Conservation (phyloP, 1,140 invertebrate species). For the Zaprionus inermis region DNA sequence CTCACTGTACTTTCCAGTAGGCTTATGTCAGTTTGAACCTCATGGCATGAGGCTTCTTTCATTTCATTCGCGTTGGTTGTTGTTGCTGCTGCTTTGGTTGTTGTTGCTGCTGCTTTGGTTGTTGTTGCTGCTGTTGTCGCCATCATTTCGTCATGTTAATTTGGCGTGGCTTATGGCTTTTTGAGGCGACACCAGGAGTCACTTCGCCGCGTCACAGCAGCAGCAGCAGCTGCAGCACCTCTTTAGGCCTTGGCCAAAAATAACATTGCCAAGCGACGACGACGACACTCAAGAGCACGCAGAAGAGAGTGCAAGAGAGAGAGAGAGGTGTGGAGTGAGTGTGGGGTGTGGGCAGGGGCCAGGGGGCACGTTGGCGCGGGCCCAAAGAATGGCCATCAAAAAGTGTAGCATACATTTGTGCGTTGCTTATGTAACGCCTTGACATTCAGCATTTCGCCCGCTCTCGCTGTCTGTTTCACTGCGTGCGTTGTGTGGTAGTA, state of each 20-base stretch:
- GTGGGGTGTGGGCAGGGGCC: neutral
- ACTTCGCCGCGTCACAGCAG: neutral
- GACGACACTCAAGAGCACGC: constrained; percentile 2
- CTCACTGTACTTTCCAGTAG: neutral
- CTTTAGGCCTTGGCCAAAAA: constrained; percentile 60
- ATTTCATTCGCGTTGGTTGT: constrained; percentile 25
- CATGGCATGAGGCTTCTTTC: constrained; percentile 10
- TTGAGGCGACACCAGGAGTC: constrained; percentile 48
- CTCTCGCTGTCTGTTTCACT: neutral
- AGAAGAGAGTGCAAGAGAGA: constrained; percentile 4
- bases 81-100: constrained; percentile 53
- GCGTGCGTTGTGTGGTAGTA: constrained; percentile 10
- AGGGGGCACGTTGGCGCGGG: neutral
- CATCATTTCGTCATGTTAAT: constrained; percentile 80
- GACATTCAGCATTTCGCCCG: constrained; percentile 56
- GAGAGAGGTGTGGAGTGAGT: neutral
- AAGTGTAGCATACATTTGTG: constrained; percentile 80
- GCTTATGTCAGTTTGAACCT: constrained; percentile 43
- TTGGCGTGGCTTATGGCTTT: constrained; percentile 77
- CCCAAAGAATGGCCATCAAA: constrained; percentile 65
- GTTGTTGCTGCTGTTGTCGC: constrained; percentile 58
- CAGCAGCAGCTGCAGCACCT: constrained; percentile 29
- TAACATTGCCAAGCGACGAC: constrained; percentile 40
- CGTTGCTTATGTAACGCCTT: constrained; percentile 80
- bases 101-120: constrained; percentile 38